Percentiles rank a stretch among this genome's conserved stretches.
Evolutionary conservation across 2,113 vertebrate species (phyloP).

Genomic region (Hiodon tergisus): DNA sequence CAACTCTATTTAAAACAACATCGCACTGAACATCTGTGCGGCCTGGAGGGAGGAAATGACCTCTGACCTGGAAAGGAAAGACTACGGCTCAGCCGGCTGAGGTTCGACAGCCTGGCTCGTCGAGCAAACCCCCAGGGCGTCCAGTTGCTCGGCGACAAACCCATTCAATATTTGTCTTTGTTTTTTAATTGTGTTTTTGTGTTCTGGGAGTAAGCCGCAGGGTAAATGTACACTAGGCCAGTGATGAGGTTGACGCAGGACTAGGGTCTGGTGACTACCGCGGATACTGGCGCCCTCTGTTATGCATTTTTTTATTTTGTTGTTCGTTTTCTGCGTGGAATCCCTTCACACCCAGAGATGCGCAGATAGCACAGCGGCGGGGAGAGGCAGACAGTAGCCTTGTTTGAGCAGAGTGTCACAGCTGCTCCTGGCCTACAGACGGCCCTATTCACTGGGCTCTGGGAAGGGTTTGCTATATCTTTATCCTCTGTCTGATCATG

Average conservation of each 20-base stretch:
- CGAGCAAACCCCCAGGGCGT: background rate
- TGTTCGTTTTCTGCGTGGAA: background rate
- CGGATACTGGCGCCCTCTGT: background rate
- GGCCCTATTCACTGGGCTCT: background rate
- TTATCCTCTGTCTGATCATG: background rate
- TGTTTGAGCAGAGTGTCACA: background rate
- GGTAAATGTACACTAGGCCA: background rate
- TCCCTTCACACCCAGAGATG: background rate
- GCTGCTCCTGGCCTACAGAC: background rate
- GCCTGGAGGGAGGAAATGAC: background rate
- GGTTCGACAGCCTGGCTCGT: background rate
- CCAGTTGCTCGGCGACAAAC: background rate
- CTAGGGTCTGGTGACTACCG: background rate
- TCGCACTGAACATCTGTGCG: background rate
- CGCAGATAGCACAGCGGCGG: background rate
- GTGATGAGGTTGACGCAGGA: background rate
- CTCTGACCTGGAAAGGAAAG: background rate
- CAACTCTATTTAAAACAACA: background rate
- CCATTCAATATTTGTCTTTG: background rate
- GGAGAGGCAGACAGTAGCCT: background rate
- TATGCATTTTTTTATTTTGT: background rate
- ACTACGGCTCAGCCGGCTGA: background rate
- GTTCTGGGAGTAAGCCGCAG: background rate
- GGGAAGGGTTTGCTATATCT: background rate
- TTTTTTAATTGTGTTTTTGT: background rate